Evolutionary conservation across 2,113 vertebrate genomes (phyloP), one percentile per base, ranked within the genome.

Genomic region (Penelope pileata): DNA sequence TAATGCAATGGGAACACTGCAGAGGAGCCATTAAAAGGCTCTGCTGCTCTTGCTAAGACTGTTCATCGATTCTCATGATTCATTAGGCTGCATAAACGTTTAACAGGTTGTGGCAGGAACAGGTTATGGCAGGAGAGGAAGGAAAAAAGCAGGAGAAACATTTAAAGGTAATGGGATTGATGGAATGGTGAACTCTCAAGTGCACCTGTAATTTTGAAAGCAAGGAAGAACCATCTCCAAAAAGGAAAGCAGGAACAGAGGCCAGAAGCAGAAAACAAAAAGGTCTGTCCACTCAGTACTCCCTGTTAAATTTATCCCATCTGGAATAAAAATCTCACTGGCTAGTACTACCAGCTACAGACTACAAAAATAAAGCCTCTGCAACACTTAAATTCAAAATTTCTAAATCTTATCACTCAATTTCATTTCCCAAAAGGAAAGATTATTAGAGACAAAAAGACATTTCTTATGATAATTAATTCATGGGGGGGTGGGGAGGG

Each of bases 401-500:
- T 91, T 50, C 26, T 36, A 88, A 59, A 21, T 36, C n/a, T 70
- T 64, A 86, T 38, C 16, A 45, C 24, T 70, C 40, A 32, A 12
- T 56, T 87, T 78, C 36, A 83, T 7, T 47, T 91, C 43, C 34
- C 54, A 30, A 75, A 74, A 86, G n/a, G 21, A 81, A 73, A 67
- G n/a, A 59, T 0, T 60, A 43, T 43, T 21, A 60, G n/a, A 54
- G 51, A 72, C 11, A 59, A 86, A 89, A 15, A 56, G 24, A 29
- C 11, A 22, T 42, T 64, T 81, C 18, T 62, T 88, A 91, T 36
- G 54, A 54, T 30, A 90, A n/a, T 48, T 63, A 75, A 84, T 75
- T 70, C 17, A 32, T 7, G 4, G 24, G 0, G 0, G 4, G 42
- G 42, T 43, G n/a, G n/a, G n/a, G n/a, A n/a, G n/a, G n/a, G n/a